These are phyloP conservation scores for Pterocles gutturalis DNA, from an alignment of 2,113 vertebrate species.

Conservation along the genomic window DNA sequence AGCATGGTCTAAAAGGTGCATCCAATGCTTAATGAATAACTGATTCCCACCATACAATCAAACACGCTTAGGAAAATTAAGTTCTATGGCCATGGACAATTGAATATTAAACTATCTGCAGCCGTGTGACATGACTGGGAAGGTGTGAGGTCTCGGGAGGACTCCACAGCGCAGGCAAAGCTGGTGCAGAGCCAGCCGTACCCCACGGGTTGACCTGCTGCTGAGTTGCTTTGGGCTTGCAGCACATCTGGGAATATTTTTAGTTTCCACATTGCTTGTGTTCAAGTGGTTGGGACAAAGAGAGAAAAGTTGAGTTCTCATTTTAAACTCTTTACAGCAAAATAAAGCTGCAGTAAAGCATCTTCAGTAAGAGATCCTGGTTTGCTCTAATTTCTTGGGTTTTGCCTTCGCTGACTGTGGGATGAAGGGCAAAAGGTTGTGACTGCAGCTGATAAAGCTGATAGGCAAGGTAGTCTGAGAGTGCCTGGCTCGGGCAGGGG, in stretches of 20 bases:
- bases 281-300: neutral
- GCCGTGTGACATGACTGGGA: neutral
- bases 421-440: neutral
- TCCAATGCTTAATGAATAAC: neutral
- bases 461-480: rapidly evolving
- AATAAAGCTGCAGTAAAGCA: neutral
- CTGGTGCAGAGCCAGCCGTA: neutral
- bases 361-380: neutral
- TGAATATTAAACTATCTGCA: neutral
- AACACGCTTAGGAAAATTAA: neutral
- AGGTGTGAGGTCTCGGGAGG: neutral
- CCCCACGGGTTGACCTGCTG: rapidly evolving
- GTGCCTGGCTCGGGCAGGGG: neutral
- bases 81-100: neutral
- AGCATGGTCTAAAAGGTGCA: neutral
- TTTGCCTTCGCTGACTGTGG: neutral
- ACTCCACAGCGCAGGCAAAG: neutral
- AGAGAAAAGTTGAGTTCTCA: neutral
- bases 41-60: neutral
- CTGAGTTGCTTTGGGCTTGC: neutral
- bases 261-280: neutral
- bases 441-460: neutral
- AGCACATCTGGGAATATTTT: neutral
- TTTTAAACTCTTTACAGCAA: neutral
- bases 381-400: neutral